Evolutionary conservation across 2,113 vertebrate species (phyloP), one percentile per base, ranked within the genome.

Genomic region (Craseonycteris thonglongyai): DNA sequence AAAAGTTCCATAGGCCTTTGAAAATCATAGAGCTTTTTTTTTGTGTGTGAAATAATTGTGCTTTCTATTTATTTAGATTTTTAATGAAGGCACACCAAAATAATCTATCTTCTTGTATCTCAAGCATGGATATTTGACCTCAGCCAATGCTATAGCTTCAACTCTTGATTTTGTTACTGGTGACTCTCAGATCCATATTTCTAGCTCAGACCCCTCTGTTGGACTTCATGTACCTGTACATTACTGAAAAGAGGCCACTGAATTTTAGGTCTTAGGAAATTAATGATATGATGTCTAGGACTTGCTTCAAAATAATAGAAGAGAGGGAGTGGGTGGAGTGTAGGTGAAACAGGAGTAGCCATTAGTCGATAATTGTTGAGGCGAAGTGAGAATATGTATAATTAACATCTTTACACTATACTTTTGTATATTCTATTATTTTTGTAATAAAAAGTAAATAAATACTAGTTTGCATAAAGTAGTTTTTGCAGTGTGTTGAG

Each of bases 231-330:
- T 56, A 91, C 59, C 19, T 69, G 8, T 69, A 47, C 21, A 79
- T 63, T n/a, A 65, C 54, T 72, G 58, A 92, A 86, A 91, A 90
- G 81, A 94, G 19, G 26, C 42, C 24, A 58, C 8, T 63, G 38
- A 42, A 71, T 76, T 91, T 93, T 45, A 91, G 42, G 51, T 45
- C 22, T 88, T 72, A 74, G 79, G n/a, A 69, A 66, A 56, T 71
- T 90, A 40, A 51, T 58, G 21, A 61, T 91, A 56, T 28, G 26
- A 51, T 91, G 7, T 93, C 66, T 82, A 47, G 30, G 38, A 92
- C 51, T 89, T 86, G 40, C 38, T 93, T 93, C 63, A 91, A 72
- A 84, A 49, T 93, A 81, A 42, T 66, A 59, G n/a, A 79, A 94
- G 51, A 96, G 69, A 88, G 15, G 18, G 3, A 76, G 61, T 72